Conservation (phyloP, 1,140 invertebrate species). For the Camponotus vicinus region DNA sequence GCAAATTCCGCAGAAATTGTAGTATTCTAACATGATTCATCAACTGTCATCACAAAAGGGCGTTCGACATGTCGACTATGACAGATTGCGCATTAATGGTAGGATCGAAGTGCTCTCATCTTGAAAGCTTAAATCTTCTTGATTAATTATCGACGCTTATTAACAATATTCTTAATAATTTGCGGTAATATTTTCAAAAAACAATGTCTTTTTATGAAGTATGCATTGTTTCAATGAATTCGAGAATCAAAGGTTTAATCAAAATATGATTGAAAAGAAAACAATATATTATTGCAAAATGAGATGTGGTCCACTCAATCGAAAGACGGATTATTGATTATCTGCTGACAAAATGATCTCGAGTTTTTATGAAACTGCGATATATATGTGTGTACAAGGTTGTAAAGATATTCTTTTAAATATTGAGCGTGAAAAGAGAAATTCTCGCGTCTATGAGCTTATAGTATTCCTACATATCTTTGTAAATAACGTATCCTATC, state of each 20-base stretch:
- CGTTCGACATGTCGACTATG: neutral
- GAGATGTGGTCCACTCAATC: neutral
- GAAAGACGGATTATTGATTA: neutral
- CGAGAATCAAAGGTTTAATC: slow-evolving; percentile 81
- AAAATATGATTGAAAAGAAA: slow-evolving; percentile 67
- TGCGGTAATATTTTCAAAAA: slow-evolving; percentile 7
- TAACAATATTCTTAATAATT: slow-evolving; percentile 26
- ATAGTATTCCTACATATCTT: slow-evolving; percentile 48
- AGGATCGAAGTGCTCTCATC: slow-evolving; percentile 8
- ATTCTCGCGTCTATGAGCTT: slow-evolving; percentile 17
- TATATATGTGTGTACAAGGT: slow-evolving; percentile 57
- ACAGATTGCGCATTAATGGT: slow-evolving; percentile 31
- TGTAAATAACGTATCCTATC: slow-evolving; percentile 24
- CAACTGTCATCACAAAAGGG: neutral
- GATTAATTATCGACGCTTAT: neutral
- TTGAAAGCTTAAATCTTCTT: slow-evolving; percentile 11
- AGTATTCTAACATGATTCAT: slow-evolving; percentile 5
- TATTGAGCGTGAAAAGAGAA: slow-evolving; percentile 40
- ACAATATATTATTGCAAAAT: neutral
- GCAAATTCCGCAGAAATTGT: neutral
- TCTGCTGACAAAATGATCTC: neutral
- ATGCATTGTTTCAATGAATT: slow-evolving; percentile 37
- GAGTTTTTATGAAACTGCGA: slow-evolving; percentile 31
- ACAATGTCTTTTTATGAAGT: neutral
- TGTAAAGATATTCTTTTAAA: slow-evolving; percentile 50